Percentiles rank a stretch among this genome's conserved stretches.
These are phyloP conservation scores for Agrypnus murinus DNA, from an alignment of 2,888 invertebrate genomes.

Conservation along the genomic window DNA sequence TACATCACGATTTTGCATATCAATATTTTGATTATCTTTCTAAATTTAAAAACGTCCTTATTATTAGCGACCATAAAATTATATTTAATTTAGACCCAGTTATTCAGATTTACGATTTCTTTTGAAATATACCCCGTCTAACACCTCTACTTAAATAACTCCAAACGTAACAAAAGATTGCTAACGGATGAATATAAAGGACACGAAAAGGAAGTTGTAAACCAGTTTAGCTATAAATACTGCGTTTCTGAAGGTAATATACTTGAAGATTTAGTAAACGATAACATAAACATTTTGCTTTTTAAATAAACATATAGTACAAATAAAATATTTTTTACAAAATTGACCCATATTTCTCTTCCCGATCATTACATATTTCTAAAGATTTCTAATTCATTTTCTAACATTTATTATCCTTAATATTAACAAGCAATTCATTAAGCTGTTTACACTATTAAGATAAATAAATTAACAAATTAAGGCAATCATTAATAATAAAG, in stretches of 20 bases:
- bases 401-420: too few species aligned
- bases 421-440: too few species aligned
- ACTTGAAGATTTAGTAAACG: background rate
- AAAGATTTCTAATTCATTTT: too few species aligned
- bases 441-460: too few species aligned
- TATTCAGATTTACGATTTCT: conserved; percentile 25
- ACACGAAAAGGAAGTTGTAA: conserved; percentile 16
- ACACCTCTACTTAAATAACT: background rate
- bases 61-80: conserved; percentile 45
- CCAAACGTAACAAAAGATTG: conserved; percentile 8
- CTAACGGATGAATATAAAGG: conserved; percentile 12
- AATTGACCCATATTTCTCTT: too few species aligned
- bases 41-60: conserved; percentile 40
- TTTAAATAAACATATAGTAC: too few species aligned
- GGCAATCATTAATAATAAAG: too few species aligned
- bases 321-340: too few species aligned
- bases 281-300: too few species aligned
- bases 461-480: too few species aligned
- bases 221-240: conserved; percentile 12
- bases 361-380: too few species aligned
- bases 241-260: conserved; percentile 8
- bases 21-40: conserved; percentile 45
- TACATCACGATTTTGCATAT: conserved; percentile 41
- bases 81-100: conserved; percentile 36
- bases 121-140: background rate